Conservation (phyloP, 2,797 vertebrate genomes). For the Pseudocheirus occidentalis region DNA sequence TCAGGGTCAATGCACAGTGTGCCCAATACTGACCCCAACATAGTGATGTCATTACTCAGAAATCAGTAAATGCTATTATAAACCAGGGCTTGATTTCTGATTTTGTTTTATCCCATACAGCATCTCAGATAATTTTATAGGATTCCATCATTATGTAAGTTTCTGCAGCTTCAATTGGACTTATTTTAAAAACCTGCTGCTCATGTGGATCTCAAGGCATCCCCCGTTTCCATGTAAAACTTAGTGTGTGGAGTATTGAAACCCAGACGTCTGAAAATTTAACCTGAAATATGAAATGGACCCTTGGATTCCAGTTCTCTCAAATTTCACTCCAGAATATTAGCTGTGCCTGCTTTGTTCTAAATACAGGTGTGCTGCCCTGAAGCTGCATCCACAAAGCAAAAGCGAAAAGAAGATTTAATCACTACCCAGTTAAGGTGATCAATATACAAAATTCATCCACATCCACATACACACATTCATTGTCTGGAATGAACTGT, state of each 20-base stretch:
- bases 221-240: background rate
- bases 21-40: background rate
- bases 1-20: background rate
- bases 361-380: slow-evolving; percentile 11
- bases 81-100: background rate
- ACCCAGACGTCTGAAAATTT: background rate
- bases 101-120: background rate
- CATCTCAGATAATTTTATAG: background rate
- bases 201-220: background rate
- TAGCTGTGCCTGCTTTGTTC: slow-evolving; percentile 1
- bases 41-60: background rate
- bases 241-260: background rate
- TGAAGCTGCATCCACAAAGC: slow-evolving; percentile 33
- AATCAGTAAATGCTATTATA: background rate
- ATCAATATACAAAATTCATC: background rate
- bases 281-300: background rate
- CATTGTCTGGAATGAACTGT: slow-evolving; percentile 31
- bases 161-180: background rate
- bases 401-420: slow-evolving; percentile 43
- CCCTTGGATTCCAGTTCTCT: background rate
- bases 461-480: background rate
- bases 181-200: background rate
- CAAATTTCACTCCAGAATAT: background rate
- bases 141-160: background rate
- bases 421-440: background rate